Evolutionary conservation across 2,113 vertebrate species (phyloP).

Genomic region (Bufo bufo): DNA sequence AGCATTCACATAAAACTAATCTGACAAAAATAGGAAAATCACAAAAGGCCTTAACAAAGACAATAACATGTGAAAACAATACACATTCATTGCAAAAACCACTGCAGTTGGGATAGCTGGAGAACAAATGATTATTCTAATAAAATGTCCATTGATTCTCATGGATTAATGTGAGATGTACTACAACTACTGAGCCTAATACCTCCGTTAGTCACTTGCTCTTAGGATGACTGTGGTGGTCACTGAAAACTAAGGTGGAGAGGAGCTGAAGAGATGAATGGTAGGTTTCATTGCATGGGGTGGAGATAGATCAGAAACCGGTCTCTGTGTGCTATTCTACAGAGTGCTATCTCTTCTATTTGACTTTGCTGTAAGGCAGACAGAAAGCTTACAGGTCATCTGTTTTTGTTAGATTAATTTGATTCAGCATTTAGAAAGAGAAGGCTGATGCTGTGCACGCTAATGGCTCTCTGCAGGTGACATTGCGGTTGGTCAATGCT

Average conservation of each 20-base stretch:
- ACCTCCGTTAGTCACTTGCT: slow-evolving; percentile 74
- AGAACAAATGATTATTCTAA: slow-evolving; percentile 83
- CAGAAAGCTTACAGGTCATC: slow-evolving; percentile 72
- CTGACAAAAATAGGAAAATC: no score
- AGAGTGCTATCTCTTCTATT: slow-evolving; percentile 41
- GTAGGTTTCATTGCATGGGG: slow-evolving; percentile 42
- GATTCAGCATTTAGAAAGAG: slow-evolving; percentile 70
- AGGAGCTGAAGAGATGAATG: slow-evolving; percentile 46
- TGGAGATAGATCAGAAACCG: slow-evolving; percentile 33
- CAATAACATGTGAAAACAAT: no score
- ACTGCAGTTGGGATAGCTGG: slow-evolving; percentile 59
- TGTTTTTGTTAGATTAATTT: slow-evolving; percentile 75
- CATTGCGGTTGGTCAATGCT: slow-evolving; percentile 64
- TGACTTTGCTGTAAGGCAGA: slow-evolving; percentile 75
- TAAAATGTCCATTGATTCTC: slow-evolving; percentile 85
- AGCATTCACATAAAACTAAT: no score
- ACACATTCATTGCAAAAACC: no score
- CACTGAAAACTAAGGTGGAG: slow-evolving; percentile 30
- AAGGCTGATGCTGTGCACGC: slow-evolving; percentile 64
- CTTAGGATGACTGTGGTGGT: slow-evolving; percentile 28
- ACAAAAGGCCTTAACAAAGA: no score
- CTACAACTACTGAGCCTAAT: slow-evolving; percentile 76
- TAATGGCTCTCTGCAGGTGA: slow-evolving; percentile 71
- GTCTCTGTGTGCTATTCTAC: slow-evolving; percentile 38
- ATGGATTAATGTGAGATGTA: slow-evolving; percentile 85